Evolutionary conservation across 2,888 invertebrate genomes (phyloP), one percentile per base, ranked within the genome.

Genomic region (Atherix ibis): DNA sequence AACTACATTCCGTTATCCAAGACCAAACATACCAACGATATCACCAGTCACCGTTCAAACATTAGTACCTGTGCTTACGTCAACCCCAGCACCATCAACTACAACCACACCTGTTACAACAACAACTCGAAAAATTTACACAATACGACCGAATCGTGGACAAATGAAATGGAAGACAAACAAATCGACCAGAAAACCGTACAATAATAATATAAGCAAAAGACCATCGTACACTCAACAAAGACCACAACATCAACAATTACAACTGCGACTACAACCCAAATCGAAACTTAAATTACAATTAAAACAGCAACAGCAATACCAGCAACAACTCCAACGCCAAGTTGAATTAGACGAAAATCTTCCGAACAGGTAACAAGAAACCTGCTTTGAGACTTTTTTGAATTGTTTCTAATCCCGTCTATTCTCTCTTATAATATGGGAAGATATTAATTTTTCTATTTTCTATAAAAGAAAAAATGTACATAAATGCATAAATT

Each of bases 201-300:
- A 59, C 38, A 67, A 66, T 53, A 67, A 51, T 50, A 57, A 60
- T 44, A 67, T 64, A 48, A 64, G 62, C 54, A 66, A 64, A 52
- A 64, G 65, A 51, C 62, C 65, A 32, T 16, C 28, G 18, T n/a
- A 32, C 19, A 34, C 16, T 9, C 28, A 16, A 8, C 27, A 36
- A 17, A 32, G 29, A 36, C 32, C 28, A n/a, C 18, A 32, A 27
- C 30, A 30, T 10, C 35, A 35, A 31, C 26, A 35, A 27, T 25
- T 36, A 18, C 32, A n/a, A n/a, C n/a, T n/a, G n/a, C n/a, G n/a
- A n/a, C n/a, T n/a, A n/a, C n/a, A n/a, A n/a, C n/a, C n/a, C n/a
- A n/a, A n/a, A n/a, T n/a, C n/a, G n/a, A n/a, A n/a, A 10, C 29
- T 12, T 18, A 17, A 18, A 12, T 6, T 18, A 29, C 18, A 10